These are phyloP conservation scores for Liasis olivaceus DNA, from an alignment of 2,797 vertebrate genomes.

Conservation along the genomic window DNA sequence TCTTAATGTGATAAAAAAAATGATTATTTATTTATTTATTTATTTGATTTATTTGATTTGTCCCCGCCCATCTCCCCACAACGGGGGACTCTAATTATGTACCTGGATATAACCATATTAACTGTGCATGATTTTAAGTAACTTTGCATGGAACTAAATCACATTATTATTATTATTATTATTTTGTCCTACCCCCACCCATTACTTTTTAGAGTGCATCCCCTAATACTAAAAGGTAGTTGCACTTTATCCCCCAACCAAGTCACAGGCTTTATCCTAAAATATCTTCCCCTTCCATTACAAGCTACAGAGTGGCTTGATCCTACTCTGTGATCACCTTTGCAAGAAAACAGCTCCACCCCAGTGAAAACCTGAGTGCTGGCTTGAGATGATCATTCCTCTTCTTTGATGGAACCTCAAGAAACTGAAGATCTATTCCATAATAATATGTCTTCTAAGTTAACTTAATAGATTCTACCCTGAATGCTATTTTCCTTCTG, in stretches of 20 bases:
- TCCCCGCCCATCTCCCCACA: no score
- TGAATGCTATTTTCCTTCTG: background rate
- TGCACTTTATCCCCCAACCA: background rate
- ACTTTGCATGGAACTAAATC: background rate
- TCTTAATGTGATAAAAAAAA: background rate
- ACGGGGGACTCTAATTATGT: background rate
- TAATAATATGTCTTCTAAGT: background rate
- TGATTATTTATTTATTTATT: background rate
- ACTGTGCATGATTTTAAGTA: background rate
- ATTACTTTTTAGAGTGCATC: background rate
- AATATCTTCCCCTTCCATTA: background rate
- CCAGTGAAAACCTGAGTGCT: background rate
- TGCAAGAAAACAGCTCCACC: background rate
- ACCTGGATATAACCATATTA: background rate
- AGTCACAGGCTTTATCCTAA: background rate
- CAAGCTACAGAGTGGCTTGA: background rate
- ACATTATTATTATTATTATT: background rate
- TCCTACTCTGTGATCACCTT: background rate
- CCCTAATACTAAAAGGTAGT: background rate
- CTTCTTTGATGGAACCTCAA: background rate
- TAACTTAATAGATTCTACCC: background rate
- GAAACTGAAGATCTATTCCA: background rate
- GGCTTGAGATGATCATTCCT: background rate
- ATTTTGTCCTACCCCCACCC: background rate
- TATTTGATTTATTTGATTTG: no score